These are phyloP conservation scores for Alca torda DNA, from an alignment of 2,797 vertebrate species.

Conservation along the genomic window DNA sequence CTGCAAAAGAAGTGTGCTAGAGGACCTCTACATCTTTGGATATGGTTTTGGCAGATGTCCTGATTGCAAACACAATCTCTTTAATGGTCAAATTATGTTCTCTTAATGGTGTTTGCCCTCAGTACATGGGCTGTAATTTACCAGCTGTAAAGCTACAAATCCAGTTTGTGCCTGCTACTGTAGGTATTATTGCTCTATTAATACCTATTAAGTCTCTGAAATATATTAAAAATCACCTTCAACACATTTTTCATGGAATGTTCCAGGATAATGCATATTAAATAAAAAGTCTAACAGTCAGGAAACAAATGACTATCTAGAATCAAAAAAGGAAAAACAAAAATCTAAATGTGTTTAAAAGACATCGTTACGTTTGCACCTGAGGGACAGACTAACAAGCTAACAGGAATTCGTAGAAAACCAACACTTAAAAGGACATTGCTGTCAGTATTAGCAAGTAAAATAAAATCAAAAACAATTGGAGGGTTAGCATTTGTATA, in stretches of 20 bases:
- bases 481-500: background rate
- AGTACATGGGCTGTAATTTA: conserved; percentile 27
- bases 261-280: conserved; percentile 31
- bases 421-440: background rate
- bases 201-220: conserved; percentile 46
- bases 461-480: background rate
- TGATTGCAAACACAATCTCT: conserved; percentile 30
- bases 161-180: conserved; percentile 6
- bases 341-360: background rate
- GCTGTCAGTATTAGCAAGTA: background rate
- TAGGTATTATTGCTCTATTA: conserved; percentile 47
- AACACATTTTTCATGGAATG: conserved; percentile 13
- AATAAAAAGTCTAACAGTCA: conserved; percentile 12
- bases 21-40: background rate
- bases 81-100: conserved; percentile 46
- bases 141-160: conserved; percentile 21
- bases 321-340: background rate
- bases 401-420: background rate
- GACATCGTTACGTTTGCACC: background rate
- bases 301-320: background rate
- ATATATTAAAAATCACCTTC: conserved; percentile 10
- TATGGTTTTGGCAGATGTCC: conserved; percentile 22
- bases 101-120: conserved; percentile 42
- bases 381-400: background rate
- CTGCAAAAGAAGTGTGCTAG: background rate